Base-by-base conservation (phyloP, 2,113 vertebrate genomes). In the Lepus europaeus region DNA sequence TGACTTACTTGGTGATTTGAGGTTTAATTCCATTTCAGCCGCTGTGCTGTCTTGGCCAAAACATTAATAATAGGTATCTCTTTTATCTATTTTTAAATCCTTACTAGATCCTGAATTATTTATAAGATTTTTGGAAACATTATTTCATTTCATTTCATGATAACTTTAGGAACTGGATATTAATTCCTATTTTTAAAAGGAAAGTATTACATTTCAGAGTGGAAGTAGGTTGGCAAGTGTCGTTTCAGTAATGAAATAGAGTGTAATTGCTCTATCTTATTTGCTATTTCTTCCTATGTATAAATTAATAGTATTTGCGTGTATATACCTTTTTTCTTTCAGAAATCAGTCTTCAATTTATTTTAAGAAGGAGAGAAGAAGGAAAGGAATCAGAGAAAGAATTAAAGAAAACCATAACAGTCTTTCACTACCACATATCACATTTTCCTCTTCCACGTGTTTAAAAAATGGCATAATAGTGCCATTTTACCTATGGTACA, bases 111-210 rank as follows among this genome's bases (percentile, higher is more conserved):
- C 70, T n/a, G 10, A 68, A 77, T n/a, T 70, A 9, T 77, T 63
- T 93, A 31, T 64, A 87, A 70, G 10, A 14, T 77, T 87, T 82
- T 81, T 70, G 8, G 4, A 56, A 56, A 19, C 17, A 53, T 56
- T 7, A 74, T 33, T 82, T 87, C 2, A 68, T 63, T 87, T 77
- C 45, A 70, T 83, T n/a, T 83, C 9, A 36, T 25, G 16, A 69
- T 29, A 56, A 87, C 27, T 83, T 91, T 23, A 83, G 36, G 13
- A n/a, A 72, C 1, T 36, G 14, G 4, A 0, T 79, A 72, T 72
- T 91, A 25, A 45, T 88, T 93, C 20, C 7, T 45, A 56, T 79
- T 83, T 83, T 66, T 49, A 64, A 89, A 84, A 29, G 83, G 14
- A 72, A 91, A 13, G 8, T 19, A 84, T 36, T 84, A 23, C 31